Base-by-base conservation (phyloP, 1,140 invertebrate genomes). In the Linepithema humile region DNA sequence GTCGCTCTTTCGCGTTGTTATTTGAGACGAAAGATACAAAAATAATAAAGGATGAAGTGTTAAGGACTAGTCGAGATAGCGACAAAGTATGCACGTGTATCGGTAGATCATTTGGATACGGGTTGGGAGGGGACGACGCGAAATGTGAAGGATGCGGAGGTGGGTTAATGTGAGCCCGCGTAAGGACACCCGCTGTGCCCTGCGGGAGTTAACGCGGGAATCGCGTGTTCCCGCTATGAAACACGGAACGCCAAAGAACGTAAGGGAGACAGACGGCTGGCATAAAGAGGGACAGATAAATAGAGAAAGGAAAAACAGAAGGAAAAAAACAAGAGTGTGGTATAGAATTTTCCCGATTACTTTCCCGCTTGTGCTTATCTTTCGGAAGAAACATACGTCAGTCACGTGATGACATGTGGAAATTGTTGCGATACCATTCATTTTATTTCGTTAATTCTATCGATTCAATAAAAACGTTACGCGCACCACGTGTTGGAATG, bases 121-220 rank as follows among this genome's bases (percentile, higher is more conserved):
- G 26, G 38, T 26, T 40, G 50, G 83, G 75, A 50, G 43, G 55
- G 82, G 35, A 57, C 45, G 60, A 26, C 23, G 50, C 53, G 55
- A 53, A 83, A 50, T 73, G 48, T 62, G 55, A 83, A 80, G 83
- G 88, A 82, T 55, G 77, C 67, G 87, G 88, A 89, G 88, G 88
- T 85, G 91, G 90, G 87, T 92, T 93, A 93, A 91, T 92, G 91
- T 82, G 88, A 92, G 89, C 91, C 89, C 89, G 90, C 87, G 91
- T 85, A 92, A 92, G 90, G 91, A 92, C 91, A 91, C 93, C 91
- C 87, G 90, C 91, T 94, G 92, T 84, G 92, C 93, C 69, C 89
- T 88, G 89, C 90, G 90, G 92, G 92, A 90, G 91, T 92, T 94
- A 94, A 94, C 92, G 93, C 90, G 91, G 92, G 91, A 93, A 94